Evolutionary conservation across 1,140 invertebrate species (phyloP).

Genomic region (Drosophila kepulauana): DNA sequence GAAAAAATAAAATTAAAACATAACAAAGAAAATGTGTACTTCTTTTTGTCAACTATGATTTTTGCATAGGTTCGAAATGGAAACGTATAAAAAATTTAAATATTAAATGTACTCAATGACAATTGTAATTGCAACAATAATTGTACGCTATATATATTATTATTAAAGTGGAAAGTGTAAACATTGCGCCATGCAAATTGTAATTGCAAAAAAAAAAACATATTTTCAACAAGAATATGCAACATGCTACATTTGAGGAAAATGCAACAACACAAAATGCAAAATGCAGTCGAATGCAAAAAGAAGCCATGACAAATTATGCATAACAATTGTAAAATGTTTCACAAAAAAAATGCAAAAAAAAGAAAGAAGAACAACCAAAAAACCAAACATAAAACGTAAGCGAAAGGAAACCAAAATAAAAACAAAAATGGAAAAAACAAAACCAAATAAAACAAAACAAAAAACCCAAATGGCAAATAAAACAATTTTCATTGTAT

Average conservation of each 20-base stretch:
- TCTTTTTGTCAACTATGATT: constrained; percentile 81
- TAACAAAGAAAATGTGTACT: constrained; percentile 61
- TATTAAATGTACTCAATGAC: constrained; percentile 84
- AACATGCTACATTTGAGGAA: constrained; percentile 14
- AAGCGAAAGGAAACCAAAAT: constrained; percentile 64
- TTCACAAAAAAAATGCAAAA: constrained; percentile 57
- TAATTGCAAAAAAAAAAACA: constrained; percentile 5
- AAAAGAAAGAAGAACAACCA: constrained; percentile 1
- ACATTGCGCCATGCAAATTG: constrained; percentile 39
- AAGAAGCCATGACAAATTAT: constrained; percentile 39
- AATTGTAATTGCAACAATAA: constrained; percentile 85
- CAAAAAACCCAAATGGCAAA: constrained; percentile 39
- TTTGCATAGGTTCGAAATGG: constrained; percentile 66
- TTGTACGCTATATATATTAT: constrained; percentile 84
- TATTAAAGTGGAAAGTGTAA: constrained; percentile 68
- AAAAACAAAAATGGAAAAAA: constrained; percentile 6
- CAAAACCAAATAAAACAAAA: constrained; percentile 31
- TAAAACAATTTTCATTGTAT: constrained; percentile 79
- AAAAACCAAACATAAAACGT: constrained; percentile 70
- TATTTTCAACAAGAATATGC: constrained; percentile 15
- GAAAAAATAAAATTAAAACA: constrained; percentile 28
- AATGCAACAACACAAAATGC: constrained; percentile 17
- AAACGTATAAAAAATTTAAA: constrained; percentile 75
- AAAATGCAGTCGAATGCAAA: not conserved
- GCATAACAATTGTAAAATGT: constrained; percentile 73